Percentiles rank a stretch among this genome's conserved stretches.
phyloP scores from a whole-genome alignment of 2,113 vertebrate species.

The Mastomys coucha region DNA sequence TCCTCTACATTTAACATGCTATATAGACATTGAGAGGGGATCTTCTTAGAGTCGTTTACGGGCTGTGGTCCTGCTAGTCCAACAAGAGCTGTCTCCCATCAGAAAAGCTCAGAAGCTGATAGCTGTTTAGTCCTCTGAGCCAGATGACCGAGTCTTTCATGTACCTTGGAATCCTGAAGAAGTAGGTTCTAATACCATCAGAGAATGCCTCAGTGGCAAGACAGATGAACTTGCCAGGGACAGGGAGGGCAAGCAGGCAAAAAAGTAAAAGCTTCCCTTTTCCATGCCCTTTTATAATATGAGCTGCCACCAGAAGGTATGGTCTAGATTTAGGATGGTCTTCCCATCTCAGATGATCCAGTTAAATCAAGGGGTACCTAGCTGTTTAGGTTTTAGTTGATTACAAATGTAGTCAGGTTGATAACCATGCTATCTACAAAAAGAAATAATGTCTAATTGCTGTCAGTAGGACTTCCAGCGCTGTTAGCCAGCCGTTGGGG shows the following conservation, averaged over 20 bases:
- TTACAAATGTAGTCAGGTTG: neutral
- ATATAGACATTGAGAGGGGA: neutral
- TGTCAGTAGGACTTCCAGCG: neutral
- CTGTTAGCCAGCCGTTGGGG: neutral
- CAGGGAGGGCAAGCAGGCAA: neutral
- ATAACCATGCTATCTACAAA: neutral
- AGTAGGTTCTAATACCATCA: neutral
- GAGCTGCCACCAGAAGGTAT: neutral
- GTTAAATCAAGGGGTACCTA: neutral
- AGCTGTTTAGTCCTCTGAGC: neutral
- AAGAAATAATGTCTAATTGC: neutral
- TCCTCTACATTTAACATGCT: neutral
- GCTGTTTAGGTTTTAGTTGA: neutral
- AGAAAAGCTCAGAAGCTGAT: neutral
- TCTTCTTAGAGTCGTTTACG: neutral
- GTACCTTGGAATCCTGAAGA: neutral
- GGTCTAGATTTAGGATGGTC: neutral
- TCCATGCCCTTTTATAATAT: neutral
- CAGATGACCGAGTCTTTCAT: neutral
- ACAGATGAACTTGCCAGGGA: neutral
- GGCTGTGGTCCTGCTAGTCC: neutral
- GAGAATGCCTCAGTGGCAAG: neutral
- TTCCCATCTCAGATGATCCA: neutral
- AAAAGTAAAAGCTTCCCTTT: neutral
- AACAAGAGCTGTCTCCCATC: neutral